Base-by-base conservation (phyloP, 1,140 invertebrate genomes). In the Drosophila setifemur region DNA sequence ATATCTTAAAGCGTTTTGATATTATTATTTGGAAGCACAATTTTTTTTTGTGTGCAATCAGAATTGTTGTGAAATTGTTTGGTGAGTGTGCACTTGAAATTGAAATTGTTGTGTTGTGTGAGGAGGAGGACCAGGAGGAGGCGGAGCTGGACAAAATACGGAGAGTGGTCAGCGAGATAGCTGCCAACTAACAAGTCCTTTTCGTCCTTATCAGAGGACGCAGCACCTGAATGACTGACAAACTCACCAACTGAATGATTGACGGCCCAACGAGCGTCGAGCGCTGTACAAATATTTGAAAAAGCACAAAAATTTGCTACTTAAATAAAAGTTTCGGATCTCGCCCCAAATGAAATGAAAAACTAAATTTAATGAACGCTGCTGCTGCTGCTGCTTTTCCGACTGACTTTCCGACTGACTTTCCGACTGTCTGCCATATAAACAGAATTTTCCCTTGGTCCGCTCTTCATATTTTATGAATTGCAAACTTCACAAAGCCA, bases 221-320 rank as follows among this genome's bases (percentile, higher is more conserved):
- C 23, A 45, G 28, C 45, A 71, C 66, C 67, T 55, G 66, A 69
- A 69, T 57, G 43, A 60, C 52, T 69, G 70, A 49, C 28, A 57
- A 58, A 31, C 69, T 37, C 44, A 45, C 55, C n/a, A 55, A 76
- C 71, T 63, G 77, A 35, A 55, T 55, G 55, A 79, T 43, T 73
- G 74, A 64, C 44, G 33, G 21, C 6, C 12, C n/a, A 31, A 37
- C 57, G 31, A 29, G 21, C 8, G 25, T 31, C 69, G 37, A 86
- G 81, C 72, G 54, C 81, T 86, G 81, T 72, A 81, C 81, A 86
- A 86, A 86, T 87, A 86, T 85, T 85, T 85, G 81, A 71, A 67
- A 85, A 83, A 60, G 78, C 79, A 58, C 57, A 49, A 48, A 83
- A 78, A 74, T 74, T 86, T 76, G 67, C 75, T 76, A 87, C 82